These are phyloP conservation scores for Coboldia fuscipes DNA, from an alignment of 1,140 invertebrate genomes.

Conservation along the genomic window DNA sequence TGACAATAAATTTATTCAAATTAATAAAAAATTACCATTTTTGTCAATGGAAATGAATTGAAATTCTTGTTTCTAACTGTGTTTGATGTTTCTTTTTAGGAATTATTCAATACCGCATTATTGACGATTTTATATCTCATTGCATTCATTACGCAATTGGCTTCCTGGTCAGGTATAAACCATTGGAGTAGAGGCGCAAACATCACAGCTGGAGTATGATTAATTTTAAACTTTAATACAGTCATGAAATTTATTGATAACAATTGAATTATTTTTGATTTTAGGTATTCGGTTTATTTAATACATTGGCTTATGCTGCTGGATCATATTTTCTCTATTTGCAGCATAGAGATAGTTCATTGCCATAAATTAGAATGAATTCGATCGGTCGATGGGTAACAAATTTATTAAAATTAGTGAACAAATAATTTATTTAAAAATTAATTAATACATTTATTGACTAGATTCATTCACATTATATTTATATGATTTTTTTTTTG, in stretches of 20 bases:
- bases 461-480: no score
- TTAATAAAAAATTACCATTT: neutral
- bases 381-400: no score
- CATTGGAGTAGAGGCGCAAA: slow-evolving; percentile 27
- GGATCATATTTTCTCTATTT: slow-evolving; percentile 52
- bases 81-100: slow-evolving; percentile 25
- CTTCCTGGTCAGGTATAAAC: slow-evolving; percentile 27
- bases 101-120: slow-evolving; percentile 50
- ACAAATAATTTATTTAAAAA: no score
- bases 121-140: slow-evolving; percentile 50
- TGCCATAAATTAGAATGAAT: no score
- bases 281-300: slow-evolving; percentile 61
- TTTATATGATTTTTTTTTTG: no score
- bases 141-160: slow-evolving; percentile 56
- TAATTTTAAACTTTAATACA: slow-evolving; percentile 5
- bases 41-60: neutral
- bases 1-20: slow-evolving; percentile 1
- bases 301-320: slow-evolving; percentile 52
- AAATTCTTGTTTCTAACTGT: neutral
- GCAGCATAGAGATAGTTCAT: slow-evolving; percentile 40
- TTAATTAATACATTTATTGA: no score
- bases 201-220: slow-evolving; percentile 48
- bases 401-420: no score
- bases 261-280: slow-evolving; percentile 13
- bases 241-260: slow-evolving; percentile 2